Percentiles rank a stretch among this genome's conserved stretches.
Evolutionary conservation across 2,113 vertebrate genomes (phyloP).

Genomic region (Sisor rabdophorus): DNA sequence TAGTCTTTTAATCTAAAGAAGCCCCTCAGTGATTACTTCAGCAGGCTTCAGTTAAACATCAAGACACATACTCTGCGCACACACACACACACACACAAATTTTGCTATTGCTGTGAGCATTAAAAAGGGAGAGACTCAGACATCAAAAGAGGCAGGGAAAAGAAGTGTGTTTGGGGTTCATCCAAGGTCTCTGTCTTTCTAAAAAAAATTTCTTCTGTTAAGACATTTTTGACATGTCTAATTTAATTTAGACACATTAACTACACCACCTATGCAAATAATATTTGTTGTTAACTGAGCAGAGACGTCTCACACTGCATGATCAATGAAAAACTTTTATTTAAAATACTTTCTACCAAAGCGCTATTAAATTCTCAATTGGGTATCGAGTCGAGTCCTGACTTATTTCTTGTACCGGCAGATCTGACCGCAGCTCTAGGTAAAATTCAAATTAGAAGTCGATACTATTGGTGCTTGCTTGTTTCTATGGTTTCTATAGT

Average conservation of each 20-base stretch:
- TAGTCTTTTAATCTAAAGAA: conserved; percentile 48
- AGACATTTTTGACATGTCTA: conserved; percentile 17
- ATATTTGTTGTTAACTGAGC: not conserved
- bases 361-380: not conserved
- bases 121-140: conserved; percentile 15
- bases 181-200: conserved; percentile 33
- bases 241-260: conserved; percentile 22
- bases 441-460: not conserved
- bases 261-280: not conserved
- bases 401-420: not conserved
- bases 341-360: not conserved
- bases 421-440: not conserved
- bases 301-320: not conserved
- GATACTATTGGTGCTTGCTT: not conserved
- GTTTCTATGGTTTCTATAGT: not conserved
- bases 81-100: conserved; percentile 9
- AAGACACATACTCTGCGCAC: conserved; percentile 33
- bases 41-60: conserved; percentile 45
- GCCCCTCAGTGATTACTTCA: conserved; percentile 41
- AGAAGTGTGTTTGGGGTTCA: conserved; percentile 27
- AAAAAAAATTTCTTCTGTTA: conserved; percentile 19
- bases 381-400: not conserved
- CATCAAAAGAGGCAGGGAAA: conserved; percentile 13
- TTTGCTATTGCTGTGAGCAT: conserved; percentile 30
- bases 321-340: conserved; percentile 17